Evolutionary conservation across 2,888 invertebrate species (phyloP), one percentile per base, ranked within the genome.

Genomic region (Dromius quadrimaculatus): DNA sequence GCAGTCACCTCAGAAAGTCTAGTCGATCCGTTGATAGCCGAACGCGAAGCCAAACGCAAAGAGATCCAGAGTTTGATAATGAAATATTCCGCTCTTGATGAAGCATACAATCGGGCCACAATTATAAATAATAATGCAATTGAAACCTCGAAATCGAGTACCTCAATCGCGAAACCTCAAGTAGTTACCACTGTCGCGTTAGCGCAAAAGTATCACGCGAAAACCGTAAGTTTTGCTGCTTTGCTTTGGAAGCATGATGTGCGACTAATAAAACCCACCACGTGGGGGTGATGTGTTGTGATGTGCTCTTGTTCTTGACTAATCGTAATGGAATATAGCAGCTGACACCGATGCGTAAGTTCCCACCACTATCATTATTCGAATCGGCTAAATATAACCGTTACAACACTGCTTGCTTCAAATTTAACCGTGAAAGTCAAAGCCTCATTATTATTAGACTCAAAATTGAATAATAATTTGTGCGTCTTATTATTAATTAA

Each of bases 51-150:
- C 6, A 89, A 90, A 76, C 87, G 94, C 34, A 93, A 93, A 78
- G 94, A 94, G 79, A 92, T 93, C 71, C 91, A 92, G 80, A 89
- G 90, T 76, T 84, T 94, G 71, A 92, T 93, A 72, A 87, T 90
- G 85, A 94, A 93, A 80, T 94, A 94, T 80, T 90, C 92, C 23
- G 92, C 91, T 47, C 83, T 93, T 74, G 92, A 92, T 76, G 91
- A 92, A 77, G 87, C 87, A 70, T 90, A 90, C 81, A 88, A 82
- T 80, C 74, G 77, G 68, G 74, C 77, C 34, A 71, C 72, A 28
- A n/a, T n/a, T n/a, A n/a, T n/a, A n/a, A 64, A 64, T 38, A 50
- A 57, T 22, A 62, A 65, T 17, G 70, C 68, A 57, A 71, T 57
- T 1, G 72, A 43, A 72, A 69, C 77, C 79, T 73, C 82, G 82